Base-by-base conservation (phyloP, 2,113 vertebrate genomes). In the Apus apus region DNA sequence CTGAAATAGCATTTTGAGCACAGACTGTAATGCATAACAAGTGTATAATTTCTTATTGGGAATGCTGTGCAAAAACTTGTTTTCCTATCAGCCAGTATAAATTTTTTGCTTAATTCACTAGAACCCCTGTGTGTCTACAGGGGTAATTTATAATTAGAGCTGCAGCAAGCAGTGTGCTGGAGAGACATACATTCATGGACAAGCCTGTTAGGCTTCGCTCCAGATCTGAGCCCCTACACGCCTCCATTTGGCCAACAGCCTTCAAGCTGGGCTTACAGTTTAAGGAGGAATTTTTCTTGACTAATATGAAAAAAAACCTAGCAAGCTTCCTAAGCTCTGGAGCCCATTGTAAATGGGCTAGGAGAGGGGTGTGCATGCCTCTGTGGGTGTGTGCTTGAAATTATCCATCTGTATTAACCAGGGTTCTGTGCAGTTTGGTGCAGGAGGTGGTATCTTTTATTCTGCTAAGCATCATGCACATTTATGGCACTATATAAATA, bases 1-100 rank as follows among this genome's bases (percentile, higher is more conserved):
- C 98, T 98, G 98, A 98, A 98, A 98, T 98, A 97, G 98, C 97
- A 96, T 96, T 98, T 98, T 97, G 96, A 98, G 97, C 97, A 97
- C 97, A 98, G 97, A 92, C 97, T 97, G 97, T 94, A 98, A 98
- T 98, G 97, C 97, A 98, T 98, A 98, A 98, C 96, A 98, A 98
- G 98, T 98, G 95, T 98, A 98, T 98, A 98, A 98, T 98, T 98
- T 98, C 96, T 98, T 97, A 96, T 97, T 97, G 96, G 92, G 97
- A 97, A 98, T 97, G 96, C 96, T 97, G 96, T 94, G 92, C 95
- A 97, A 97, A 98, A 97, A 96, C 95, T 97, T 97, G 89, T 96
- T 98, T 94, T 87, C 88, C 51, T 96, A 97, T 96, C 94, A 97
- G 93, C 90, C 88, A 95, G 96, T 96, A 88, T 97, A 91, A 96